A percentile compares a stretch with the other conserved stretches of the same genome.
Evolutionary conservation across 64 coral and sea anemone genomes (phyloP).

Genomic region (Actinia tenebrosa): DNA sequence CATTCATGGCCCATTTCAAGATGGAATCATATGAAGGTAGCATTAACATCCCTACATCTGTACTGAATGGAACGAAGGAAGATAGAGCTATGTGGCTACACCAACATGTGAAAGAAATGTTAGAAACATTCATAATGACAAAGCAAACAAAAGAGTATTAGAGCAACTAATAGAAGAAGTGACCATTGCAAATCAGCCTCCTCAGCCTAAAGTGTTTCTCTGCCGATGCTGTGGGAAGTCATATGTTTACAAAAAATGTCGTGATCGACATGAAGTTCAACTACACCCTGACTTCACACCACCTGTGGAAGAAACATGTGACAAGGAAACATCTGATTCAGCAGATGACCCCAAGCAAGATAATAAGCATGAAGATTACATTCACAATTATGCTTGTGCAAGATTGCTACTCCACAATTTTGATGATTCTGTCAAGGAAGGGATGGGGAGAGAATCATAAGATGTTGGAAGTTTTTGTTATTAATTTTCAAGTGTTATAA

Average conservation of each 20-base stretch:
- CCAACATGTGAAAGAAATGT: slow-evolving; percentile 20
- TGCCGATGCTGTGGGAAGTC: slow-evolving; percentile 14
- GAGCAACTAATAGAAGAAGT: neutral
- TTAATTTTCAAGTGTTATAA: slow-evolving; percentile 34
- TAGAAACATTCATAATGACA: slow-evolving; percentile 44
- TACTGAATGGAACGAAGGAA: neutral
- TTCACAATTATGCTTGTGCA: slow-evolving; percentile 49
- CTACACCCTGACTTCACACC: neutral
- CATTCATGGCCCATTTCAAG: slow-evolving; percentile 36
- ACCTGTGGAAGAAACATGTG: neutral
- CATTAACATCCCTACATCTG: slow-evolving; percentile 1
- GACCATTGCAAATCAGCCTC: neutral
- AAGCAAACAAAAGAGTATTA: slow-evolving; percentile 12
- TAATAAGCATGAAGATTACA: slow-evolving; percentile 16
- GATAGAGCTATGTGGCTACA: slow-evolving; percentile 30
- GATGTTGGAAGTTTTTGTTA: slow-evolving; percentile 33
- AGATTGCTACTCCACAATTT: slow-evolving; percentile 37
- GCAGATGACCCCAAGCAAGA: neutral
- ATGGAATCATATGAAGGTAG: slow-evolving; percentile 22
- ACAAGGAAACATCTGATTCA: neutral
- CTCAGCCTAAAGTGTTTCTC: neutral
- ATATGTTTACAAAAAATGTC: slow-evolving; percentile 45
- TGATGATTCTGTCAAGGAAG: slow-evolving; percentile 63
- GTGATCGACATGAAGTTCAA: slow-evolving; percentile 25
- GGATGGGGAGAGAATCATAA: slow-evolving; percentile 47